Base-by-base conservation (phyloP, 2,888 invertebrate genomes). In the Sinopyrophorus schimmeli region DNA sequence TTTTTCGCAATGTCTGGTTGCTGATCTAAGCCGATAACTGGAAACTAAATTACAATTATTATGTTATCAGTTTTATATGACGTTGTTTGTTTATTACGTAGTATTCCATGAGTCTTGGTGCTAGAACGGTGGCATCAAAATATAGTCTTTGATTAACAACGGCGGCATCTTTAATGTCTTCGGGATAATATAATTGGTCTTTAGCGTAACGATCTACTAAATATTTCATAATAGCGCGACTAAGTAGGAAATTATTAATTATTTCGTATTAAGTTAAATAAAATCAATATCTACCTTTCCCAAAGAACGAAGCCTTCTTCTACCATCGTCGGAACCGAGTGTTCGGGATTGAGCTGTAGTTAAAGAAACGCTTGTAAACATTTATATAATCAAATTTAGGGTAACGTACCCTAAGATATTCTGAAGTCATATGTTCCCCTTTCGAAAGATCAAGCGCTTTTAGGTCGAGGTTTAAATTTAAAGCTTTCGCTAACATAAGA, bases 271-370 rank as follows among this genome's bases (percentile, higher is more conserved):
- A 9, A 26, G 27, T 11, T 11, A 12, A 5, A 18, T 2, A 3
- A n/a, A n/a, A n/a, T n/a, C n/a, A n/a, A n/a, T n/a, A n/a, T n/a
- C 10, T 68, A 83, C 83, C 83, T 85, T 69, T 87, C 87, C 78
- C 81, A 84, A 37, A 87, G 66, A 57, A 78, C 75, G 57, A 86
- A 84, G 24, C 86, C 87, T 61, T 80, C 80, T 63, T 88, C 88
- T 59, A 84, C 79, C 63, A 89, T 77, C 1, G 86, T 84, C 2
- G 88, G 88, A 47, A 88, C 74, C 1, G 83, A 82, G 60, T 87
- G 87, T 66, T 85, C 81, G 1, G 85, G 84, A 68, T 85, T 86
- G 70, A 85, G 77, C 85, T 85, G 67, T 37, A 74, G 76, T 48
- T 32, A 20, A 47, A 47, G 17, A 31, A 9, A 21, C 16, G 5